Conservation (phyloP, 2,888 invertebrate genomes). For the Tridacna gigas region DNA sequence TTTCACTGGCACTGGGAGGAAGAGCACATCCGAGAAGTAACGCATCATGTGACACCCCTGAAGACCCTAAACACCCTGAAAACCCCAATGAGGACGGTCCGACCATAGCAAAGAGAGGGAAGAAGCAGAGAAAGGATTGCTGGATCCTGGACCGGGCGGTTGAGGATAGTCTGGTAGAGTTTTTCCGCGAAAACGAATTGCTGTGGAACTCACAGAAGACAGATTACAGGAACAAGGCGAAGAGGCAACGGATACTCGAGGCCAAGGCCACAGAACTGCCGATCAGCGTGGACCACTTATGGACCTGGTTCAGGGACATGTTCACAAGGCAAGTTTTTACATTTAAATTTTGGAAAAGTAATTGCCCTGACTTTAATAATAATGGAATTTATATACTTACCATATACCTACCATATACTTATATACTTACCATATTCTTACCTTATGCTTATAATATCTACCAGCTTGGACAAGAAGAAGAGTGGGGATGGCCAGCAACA, state of each 20-base stretch:
- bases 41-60: constrained; percentile 40
- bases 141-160: constrained; percentile 42
- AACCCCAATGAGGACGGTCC: constrained; percentile 39
- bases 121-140: constrained; percentile 39
- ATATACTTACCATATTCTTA: constrained; percentile 24
- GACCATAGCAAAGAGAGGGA: constrained; percentile 34
- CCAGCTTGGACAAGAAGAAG: constrained; percentile 47
- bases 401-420: constrained; percentile 29
- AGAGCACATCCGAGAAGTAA: constrained; percentile 31
- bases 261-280: constrained; percentile 42
- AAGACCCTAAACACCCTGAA: constrained; percentile 42
- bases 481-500: constrained; percentile 48
- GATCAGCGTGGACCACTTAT: constrained; percentile 37
- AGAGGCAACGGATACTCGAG: constrained; percentile 41
- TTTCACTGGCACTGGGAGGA: too few species aligned
- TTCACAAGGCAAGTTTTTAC: constrained; percentile 35
- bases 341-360: constrained; percentile 33
- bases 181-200: constrained; percentile 38
- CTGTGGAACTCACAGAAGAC: constrained; percentile 42
- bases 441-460: constrained; percentile 32
- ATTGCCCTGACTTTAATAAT: constrained; percentile 37
- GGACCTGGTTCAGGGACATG: constrained; percentile 45
- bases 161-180: constrained; percentile 33
- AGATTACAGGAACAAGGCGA: too few species aligned
- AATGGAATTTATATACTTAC: constrained; percentile 42